Conservation (phyloP, 64 coral and sea anemone species). For the Porites australiensis region DNA sequence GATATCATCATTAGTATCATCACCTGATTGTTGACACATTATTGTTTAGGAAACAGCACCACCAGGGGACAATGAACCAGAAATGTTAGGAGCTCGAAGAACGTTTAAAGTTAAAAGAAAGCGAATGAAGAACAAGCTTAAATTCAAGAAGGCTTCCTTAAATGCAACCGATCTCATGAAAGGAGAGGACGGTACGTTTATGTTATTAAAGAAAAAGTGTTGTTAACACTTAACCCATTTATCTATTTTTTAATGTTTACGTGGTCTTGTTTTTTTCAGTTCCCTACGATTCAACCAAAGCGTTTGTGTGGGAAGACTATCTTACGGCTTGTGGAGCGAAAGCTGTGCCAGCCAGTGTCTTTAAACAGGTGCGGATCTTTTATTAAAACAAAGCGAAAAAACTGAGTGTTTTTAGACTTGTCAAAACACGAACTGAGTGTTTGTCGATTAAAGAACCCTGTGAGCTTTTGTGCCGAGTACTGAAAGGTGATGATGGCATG, state of each 20-base stretch:
- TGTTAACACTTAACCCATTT: too few relatives aligned
- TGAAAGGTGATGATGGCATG: too few relatives aligned
- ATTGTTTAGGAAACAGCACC: constrained; percentile 8
- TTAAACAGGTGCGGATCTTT: constrained; percentile 78
- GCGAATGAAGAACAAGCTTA: constrained; percentile 36
- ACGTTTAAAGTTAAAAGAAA: constrained; percentile 44
- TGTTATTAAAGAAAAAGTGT: too few relatives aligned
- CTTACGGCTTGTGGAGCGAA: constrained; percentile 74
- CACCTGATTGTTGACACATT: too few relatives aligned
- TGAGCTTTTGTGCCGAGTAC: too few relatives aligned
- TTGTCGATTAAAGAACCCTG: too few relatives aligned
- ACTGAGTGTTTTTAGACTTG: too few relatives aligned
- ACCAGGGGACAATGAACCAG: background rate
- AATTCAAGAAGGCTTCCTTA: constrained; percentile 35
- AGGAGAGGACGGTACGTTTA: constrained; percentile 30
- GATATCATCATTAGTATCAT: too few relatives aligned
- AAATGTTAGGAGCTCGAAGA: constrained; percentile 43
- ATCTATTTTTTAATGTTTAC: background rate
- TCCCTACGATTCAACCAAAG: constrained; percentile 86
- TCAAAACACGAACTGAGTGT: too few relatives aligned
- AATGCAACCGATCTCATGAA: constrained; percentile 47
- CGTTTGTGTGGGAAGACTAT: constrained; percentile 92
- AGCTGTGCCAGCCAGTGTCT: constrained; percentile 70
- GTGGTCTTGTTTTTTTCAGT: constrained; percentile 37
- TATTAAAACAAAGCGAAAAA: too few relatives aligned